phyloP scores from a whole-genome alignment of 2,797 vertebrate genomes.

The Myotis vivesi region DNA sequence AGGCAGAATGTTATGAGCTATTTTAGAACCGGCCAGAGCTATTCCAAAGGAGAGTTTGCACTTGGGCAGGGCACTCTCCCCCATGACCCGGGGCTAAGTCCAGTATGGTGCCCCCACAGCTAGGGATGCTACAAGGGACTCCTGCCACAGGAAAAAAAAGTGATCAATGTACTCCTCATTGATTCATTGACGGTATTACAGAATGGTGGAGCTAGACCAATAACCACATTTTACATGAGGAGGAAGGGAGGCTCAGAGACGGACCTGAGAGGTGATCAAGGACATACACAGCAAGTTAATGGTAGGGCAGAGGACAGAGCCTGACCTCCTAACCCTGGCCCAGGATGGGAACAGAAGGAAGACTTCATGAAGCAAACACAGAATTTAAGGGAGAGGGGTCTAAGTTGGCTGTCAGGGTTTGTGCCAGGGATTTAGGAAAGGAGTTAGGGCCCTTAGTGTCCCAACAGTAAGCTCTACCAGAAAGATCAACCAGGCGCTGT shows the following conservation, averaged over 20 bases:
- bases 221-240: neutral
- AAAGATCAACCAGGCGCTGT: neutral
- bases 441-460: neutral
- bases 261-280: neutral
- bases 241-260: conserved; percentile 23
- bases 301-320: neutral
- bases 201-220: neutral
- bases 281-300: neutral
- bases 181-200: neutral
- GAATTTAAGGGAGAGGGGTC: neutral
- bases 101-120: neutral
- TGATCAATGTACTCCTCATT: neutral
- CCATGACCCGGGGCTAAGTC: neutral
- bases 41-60: conserved; percentile 49
- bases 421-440: neutral
- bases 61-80: neutral
- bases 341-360: neutral
- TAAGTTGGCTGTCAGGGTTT: neutral
- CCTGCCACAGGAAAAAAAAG: neutral
- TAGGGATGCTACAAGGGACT: neutral
- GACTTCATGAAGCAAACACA: conserved; percentile 33
- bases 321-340: neutral
- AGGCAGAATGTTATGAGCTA: conserved; percentile 54
- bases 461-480: conserved; percentile 11
- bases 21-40: conserved; percentile 40